phyloP scores from a whole-genome alignment of 1,140 invertebrate genomes.

The Cryptotermes secundus region DNA sequence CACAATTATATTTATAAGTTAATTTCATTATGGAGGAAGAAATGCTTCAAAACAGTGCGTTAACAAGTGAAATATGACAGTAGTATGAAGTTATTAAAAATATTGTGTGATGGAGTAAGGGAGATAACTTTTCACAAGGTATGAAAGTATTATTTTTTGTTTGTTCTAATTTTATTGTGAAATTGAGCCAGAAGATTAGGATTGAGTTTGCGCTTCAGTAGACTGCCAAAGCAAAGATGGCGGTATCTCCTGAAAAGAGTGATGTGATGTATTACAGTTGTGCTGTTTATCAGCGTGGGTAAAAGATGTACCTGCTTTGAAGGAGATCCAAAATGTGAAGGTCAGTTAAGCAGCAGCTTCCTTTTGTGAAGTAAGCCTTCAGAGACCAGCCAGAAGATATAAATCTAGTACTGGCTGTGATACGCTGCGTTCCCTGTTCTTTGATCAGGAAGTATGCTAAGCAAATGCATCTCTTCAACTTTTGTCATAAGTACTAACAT shows the following conservation, averaged over 20 bases:
- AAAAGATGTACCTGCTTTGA: background rate
- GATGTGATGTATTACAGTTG: background rate
- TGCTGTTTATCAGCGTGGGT: conserved; percentile 1
- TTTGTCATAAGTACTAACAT: background rate
- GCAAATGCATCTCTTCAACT: background rate
- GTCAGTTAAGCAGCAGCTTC: background rate
- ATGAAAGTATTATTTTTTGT: conserved; percentile 6
- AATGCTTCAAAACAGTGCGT: background rate
- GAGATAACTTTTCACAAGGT: background rate
- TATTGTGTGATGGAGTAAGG: background rate
- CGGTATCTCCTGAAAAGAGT: background rate
- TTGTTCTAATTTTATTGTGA: background rate
- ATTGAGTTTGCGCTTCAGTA: background rate
- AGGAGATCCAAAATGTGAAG: background rate
- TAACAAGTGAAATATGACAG: background rate
- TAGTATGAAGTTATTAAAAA: background rate
- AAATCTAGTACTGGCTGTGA: background rate
- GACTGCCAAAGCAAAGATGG: conserved; percentile 3
- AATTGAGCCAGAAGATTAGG: background rate
- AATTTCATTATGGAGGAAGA: background rate
- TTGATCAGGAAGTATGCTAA: conserved; percentile 7
- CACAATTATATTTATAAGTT: conserved; percentile 10
- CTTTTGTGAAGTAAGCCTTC: background rate
- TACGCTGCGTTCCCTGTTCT: background rate
- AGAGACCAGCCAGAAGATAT: background rate